Conservation (phyloP, 2,888 invertebrate genomes). For the Tillus elongatus region DNA sequence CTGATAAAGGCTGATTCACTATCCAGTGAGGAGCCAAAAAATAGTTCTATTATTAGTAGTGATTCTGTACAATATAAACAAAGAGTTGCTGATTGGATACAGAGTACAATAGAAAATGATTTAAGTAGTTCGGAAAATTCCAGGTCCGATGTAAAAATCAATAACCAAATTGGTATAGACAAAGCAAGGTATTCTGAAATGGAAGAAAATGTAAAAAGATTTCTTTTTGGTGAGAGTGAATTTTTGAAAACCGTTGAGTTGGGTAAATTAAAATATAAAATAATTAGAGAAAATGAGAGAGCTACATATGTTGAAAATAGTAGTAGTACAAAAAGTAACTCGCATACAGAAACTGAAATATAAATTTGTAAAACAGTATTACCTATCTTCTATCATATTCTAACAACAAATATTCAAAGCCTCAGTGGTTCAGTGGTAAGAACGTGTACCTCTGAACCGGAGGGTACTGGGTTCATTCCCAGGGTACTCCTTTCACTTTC, state of each 20-base stretch:
- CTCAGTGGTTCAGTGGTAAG: no score
- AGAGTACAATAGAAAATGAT: constrained; percentile 51
- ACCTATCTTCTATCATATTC: no score
- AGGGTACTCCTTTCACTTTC: no score
- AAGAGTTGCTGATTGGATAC: constrained; percentile 67
- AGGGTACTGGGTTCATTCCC: no score
- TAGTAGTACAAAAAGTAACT: constrained; percentile 15
- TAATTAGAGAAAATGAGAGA: neutral
- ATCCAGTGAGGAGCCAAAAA: constrained; percentile 24
- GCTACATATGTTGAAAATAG: neutral
- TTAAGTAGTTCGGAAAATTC: constrained; percentile 41
- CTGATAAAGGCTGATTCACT: constrained; percentile 21
- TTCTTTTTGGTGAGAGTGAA: constrained; percentile 46
- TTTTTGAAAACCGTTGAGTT: constrained; percentile 36
- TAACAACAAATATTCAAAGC: no score
- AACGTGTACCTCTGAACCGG: no score
- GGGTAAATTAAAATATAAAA: constrained; percentile 33
- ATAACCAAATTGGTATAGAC: constrained; percentile 37
- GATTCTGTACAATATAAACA: constrained; percentile 31
- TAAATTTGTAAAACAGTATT: no score
- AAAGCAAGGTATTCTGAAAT: constrained; percentile 53
- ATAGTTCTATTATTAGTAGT: constrained; percentile 10
- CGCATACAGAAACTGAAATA: constrained; percentile 32
- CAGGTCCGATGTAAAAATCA: constrained; percentile 26
- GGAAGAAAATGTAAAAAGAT: constrained; percentile 71